phyloP scores from a whole-genome alignment of 2,113 vertebrate species.

The Pseudopodoces humilis region DNA sequence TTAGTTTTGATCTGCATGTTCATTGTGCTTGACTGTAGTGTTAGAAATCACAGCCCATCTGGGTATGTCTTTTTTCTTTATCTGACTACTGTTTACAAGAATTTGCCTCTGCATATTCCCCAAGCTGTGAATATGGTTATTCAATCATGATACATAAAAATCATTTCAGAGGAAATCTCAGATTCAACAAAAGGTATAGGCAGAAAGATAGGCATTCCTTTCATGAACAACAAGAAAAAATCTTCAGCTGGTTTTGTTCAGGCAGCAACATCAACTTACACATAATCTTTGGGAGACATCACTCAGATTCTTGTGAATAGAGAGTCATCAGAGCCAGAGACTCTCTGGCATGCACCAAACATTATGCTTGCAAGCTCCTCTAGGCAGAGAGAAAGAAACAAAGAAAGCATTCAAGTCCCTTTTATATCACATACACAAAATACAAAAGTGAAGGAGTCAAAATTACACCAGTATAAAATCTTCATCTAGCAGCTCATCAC shows the following conservation, averaged over 20 bases:
- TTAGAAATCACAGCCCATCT: neutral
- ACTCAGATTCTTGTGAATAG: neutral
- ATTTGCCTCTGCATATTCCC: neutral
- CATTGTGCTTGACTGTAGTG: neutral
- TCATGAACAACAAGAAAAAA: neutral
- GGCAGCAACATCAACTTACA: neutral
- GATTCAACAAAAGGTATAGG: neutral
- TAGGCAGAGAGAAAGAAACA: slow-evolving; percentile 10
- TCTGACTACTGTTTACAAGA: neutral
- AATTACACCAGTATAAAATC: slow-evolving; percentile 7
- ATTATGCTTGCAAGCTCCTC: neutral
- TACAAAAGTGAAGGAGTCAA: neutral
- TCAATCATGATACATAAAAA: neutral
- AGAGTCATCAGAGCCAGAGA: neutral
- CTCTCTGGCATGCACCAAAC: neutral
- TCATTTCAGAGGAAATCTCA: neutral
- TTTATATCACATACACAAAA: neutral
- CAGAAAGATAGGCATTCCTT: neutral
- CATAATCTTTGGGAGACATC: neutral
- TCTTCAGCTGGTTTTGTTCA: neutral
- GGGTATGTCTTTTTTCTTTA: neutral
- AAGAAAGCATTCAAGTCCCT: neutral
- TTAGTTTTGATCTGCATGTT: neutral
- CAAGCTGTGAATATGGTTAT: neutral
- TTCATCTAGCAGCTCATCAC: slow-evolving; percentile 7